Evolutionary conservation across 2,797 vertebrate genomes (phyloP).

Genomic region (Enteromius argenteus): DNA sequence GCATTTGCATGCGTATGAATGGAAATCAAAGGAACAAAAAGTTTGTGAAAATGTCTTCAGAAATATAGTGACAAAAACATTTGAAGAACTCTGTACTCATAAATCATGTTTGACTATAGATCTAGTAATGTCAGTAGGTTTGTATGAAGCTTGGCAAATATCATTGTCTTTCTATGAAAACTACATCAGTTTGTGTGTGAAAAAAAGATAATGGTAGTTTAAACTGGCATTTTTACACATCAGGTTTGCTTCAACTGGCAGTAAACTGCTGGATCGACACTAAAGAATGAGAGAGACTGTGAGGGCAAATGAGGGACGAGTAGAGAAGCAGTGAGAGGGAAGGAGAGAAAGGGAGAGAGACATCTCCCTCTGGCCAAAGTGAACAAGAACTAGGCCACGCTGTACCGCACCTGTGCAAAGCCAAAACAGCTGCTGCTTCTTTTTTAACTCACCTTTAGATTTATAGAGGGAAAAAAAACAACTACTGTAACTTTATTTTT

Average conservation of each 20-base stretch:
- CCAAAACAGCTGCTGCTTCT: conserved; percentile 50
- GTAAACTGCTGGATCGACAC: not conserved
- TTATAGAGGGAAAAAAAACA: not conserved
- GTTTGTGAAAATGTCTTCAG: not conserved
- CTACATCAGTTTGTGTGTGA: not conserved
- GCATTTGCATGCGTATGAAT: not conserved
- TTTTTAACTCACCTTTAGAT: conserved; percentile 47
- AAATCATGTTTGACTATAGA: not conserved
- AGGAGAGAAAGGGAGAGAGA: conserved; percentile 24
- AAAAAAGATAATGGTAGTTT: not conserved
- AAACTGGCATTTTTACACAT: conserved; percentile 3
- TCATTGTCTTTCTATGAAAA: not conserved
- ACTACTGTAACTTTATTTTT: conserved; percentile 28
- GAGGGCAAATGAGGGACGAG: not conserved
- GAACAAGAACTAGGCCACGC: conserved; percentile 49
- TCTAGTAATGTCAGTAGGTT: conserved; percentile 2
- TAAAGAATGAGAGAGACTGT: conserved; percentile 11
- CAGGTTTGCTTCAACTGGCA: conserved; percentile 11
- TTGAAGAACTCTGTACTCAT: not conserved
- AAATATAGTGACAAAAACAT: not conserved
- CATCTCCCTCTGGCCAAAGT: conserved; percentile 40
- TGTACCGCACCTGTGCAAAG: conserved; percentile 58
- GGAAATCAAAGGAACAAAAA: not conserved
- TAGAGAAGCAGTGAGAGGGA: not conserved
- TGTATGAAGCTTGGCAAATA: not conserved